Evolutionary conservation across 2,113 vertebrate species (phyloP), one percentile per base, ranked within the genome.

Genomic region (Pterocles burchelli): DNA sequence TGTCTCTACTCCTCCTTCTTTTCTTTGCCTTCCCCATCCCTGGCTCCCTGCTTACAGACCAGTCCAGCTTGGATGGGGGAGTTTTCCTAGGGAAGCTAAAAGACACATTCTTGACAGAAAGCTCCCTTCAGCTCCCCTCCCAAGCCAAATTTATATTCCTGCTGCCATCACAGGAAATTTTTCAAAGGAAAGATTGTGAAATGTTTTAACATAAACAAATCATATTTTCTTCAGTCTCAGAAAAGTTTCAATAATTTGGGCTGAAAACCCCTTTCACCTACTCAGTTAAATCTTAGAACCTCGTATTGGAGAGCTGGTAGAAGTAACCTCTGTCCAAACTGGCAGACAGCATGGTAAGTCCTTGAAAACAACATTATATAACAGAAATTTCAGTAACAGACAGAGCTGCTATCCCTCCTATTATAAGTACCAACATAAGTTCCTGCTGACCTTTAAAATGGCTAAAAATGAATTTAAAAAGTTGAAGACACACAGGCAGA

Each of bases 391-490:
- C 88, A 17, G 4, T 31, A 92, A 18, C 54, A 94, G 87, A 62
- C 61, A 92, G 48, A 78, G 34, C 82, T 86, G 36, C 75, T 61
- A 19, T 34, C 66, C 25, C 34, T 81, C 17, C 43, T 51, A 24
- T 45, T 85, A 28, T 26, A 80, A 90, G 57, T 81, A 71, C 76
- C 90, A 83, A 46, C 22, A 4, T 46, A 88, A 89, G 65, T 73
- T 96, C 83, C 22, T 8, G 11, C 31, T 95, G 95, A 95, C 92
- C 93, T 96, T 96, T 96, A 93, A 75, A 95, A 89, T 28, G 41
- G 73, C 73, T 90, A 90, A 95, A 94, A 94, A 68, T 59, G 31
- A 94, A 96, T 96, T 90, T 63, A 61, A 92, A 93, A 61, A 33
- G 26, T 61, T 92, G 86, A 89, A 96, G 90, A 58, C 6, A 9